Conservation (phyloP, 2,113 vertebrate genomes). For the Erythrocercus mccallii region DNA sequence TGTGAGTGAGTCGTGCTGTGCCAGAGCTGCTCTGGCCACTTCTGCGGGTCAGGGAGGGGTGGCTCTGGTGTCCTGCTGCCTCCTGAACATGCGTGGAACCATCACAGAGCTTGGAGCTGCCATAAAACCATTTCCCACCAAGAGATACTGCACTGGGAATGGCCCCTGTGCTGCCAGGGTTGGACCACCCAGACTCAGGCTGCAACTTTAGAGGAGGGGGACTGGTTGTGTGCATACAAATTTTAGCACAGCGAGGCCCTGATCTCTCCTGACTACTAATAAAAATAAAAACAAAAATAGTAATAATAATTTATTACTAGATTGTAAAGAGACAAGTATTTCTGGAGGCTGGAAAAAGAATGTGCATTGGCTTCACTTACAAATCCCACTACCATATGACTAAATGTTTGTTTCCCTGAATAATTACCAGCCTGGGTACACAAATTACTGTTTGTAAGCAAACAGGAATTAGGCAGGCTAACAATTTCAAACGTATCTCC, state of each 20-base stretch:
- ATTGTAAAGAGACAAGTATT: background rate
- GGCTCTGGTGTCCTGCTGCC: background rate
- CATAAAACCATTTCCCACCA: background rate
- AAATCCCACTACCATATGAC: background rate
- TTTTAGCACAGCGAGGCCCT: background rate
- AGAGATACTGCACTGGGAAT: background rate
- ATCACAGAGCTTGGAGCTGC: background rate
- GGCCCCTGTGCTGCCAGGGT: background rate
- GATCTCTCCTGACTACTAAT: constrained; percentile 14
- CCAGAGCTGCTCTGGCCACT: background rate
- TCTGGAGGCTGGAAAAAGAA: background rate
- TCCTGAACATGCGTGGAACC: rapidly evolving
- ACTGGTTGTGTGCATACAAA: background rate
- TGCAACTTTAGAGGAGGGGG: background rate
- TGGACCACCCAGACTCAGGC: constrained; percentile 40
- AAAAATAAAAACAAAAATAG: constrained; percentile 36
- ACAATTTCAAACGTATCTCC: background rate
- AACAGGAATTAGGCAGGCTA: background rate
- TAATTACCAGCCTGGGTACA: background rate
- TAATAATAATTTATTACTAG: background rate
- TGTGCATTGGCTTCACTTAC: background rate
- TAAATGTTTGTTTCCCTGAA: background rate
- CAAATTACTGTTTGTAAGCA: constrained; percentile 5
- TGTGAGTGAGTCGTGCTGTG: background rate
- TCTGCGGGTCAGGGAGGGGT: background rate